These are phyloP conservation scores for Chelon auratus DNA, from an alignment of 2,797 vertebrate species.

Conservation along the genomic window DNA sequence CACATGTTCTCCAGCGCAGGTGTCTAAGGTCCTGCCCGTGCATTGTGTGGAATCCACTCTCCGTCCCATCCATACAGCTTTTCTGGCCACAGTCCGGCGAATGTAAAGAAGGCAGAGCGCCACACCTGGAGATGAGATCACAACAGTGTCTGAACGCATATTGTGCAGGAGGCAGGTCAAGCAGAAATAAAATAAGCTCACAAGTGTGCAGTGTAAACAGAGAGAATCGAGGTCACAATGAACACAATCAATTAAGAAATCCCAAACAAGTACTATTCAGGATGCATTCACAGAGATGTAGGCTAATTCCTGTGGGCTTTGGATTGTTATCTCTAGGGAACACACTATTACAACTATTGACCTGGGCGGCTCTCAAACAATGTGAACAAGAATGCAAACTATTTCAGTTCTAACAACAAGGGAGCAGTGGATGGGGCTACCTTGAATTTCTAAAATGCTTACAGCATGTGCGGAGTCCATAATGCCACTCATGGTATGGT, in stretches of 20 bases:
- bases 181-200: slow-evolving; percentile 59
- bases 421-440: slow-evolving; percentile 59
- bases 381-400: slow-evolving; percentile 81
- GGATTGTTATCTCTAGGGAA: slow-evolving; percentile 72
- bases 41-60: slow-evolving; percentile 42
- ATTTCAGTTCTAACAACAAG: slow-evolving; percentile 78
- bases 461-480: slow-evolving; percentile 45
- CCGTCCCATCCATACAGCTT: background rate
- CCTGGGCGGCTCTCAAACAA: slow-evolving; percentile 74
- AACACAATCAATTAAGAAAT: slow-evolving; percentile 79
- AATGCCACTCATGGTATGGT: slow-evolving; percentile 42
- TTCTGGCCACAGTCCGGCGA: background rate
- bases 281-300: slow-evolving; percentile 69
- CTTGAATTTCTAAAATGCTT: slow-evolving; percentile 65
- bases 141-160: slow-evolving; percentile 51
- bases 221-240: slow-evolving; percentile 68
- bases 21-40: slow-evolving; percentile 38
- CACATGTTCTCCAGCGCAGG: slow-evolving; percentile 56
- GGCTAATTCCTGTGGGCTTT: slow-evolving; percentile 70
- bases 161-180: slow-evolving; percentile 56
- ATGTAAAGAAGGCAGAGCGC: slow-evolving; percentile 19
- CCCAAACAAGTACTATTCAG: slow-evolving; percentile 69
- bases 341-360: slow-evolving; percentile 74
- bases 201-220: slow-evolving; percentile 63
- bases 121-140: slow-evolving; percentile 60